Percentiles rank a stretch among this genome's conserved stretches.
Conservation (phyloP, 2,113 vertebrate species). For the Dasyornis broadbenti region DNA sequence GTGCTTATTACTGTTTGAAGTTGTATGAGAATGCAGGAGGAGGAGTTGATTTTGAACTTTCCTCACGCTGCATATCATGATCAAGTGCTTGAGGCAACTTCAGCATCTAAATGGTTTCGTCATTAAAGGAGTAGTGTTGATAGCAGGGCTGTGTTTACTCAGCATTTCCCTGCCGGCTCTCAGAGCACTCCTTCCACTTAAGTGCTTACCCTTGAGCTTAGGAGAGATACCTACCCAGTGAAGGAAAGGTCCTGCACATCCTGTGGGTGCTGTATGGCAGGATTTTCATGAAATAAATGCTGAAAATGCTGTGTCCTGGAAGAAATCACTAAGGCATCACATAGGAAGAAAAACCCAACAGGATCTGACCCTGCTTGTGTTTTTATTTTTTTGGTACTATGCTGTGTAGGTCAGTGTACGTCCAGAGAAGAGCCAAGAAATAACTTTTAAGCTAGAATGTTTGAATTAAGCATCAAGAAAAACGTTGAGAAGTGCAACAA, state of each 20-base stretch:
- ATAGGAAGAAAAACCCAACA: neutral
- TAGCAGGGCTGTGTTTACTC: slow-evolving; percentile 35
- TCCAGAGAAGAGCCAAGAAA: neutral
- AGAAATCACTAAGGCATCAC: neutral
- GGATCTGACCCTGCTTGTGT: neutral
- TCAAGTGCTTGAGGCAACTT: slow-evolving; percentile 22
- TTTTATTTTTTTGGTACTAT: neutral
- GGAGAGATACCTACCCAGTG: neutral
- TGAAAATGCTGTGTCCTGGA: neutral
- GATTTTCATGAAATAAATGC: neutral
- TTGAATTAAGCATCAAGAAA: neutral
- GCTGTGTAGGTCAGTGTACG: neutral
- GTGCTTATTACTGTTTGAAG: slow-evolving; percentile 7
- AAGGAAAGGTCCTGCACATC: neutral
- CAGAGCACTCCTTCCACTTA: neutral
- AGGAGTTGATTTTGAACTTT: slow-evolving; percentile 34
- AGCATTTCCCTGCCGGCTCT: slow-evolving; percentile 10
- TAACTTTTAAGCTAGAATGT: neutral
- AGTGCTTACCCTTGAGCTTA: neutral
- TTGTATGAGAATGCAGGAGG: neutral
- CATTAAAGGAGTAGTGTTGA: neutral
- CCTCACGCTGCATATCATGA: neutral
- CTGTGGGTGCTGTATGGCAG: neutral
- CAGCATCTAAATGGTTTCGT: slow-evolving; percentile 12
- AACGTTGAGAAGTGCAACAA: neutral